Percentiles rank a stretch among this genome's conserved stretches.
These are phyloP conservation scores for Hypsopygia costalis DNA, from an alignment of 2,888 invertebrate species.

Conservation along the genomic window DNA sequence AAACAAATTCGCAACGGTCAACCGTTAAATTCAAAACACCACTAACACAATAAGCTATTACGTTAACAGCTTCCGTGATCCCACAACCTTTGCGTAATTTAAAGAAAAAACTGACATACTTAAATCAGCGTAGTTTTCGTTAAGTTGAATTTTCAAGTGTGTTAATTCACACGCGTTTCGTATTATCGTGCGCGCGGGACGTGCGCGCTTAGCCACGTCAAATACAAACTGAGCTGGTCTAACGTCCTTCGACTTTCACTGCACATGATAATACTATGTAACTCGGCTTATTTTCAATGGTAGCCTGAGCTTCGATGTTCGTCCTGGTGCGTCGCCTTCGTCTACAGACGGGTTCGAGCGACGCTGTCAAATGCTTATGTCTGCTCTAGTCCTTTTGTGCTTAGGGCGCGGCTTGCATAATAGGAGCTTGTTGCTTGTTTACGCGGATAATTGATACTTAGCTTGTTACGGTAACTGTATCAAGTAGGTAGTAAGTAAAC, in stretches of 20 bases:
- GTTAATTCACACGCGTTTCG: neutral
- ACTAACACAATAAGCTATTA: slow-evolving; percentile 20
- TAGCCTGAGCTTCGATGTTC: slow-evolving; percentile 2
- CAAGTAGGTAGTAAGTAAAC: too few relatives aligned
- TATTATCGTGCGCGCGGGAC: slow-evolving; percentile 1
- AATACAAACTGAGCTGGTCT: slow-evolving; percentile 9
- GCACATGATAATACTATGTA: slow-evolving; percentile 12
- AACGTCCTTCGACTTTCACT: slow-evolving; percentile 20
- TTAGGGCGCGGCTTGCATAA: slow-evolving; percentile 34
- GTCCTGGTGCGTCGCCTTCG: neutral
- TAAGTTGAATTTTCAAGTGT: slow-evolving; percentile 1
- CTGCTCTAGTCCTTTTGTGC: slow-evolving; percentile 18
- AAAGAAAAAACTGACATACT: slow-evolving; percentile 60
- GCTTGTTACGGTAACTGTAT: neutral
- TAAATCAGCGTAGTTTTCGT: slow-evolving; percentile 44
- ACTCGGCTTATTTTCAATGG: slow-evolving; percentile 15
- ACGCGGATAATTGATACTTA: slow-evolving; percentile 22
- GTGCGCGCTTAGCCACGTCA: neutral
- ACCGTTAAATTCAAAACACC: slow-evolving; percentile 43
- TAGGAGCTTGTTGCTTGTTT: slow-evolving; percentile 16
- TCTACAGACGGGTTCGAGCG: slow-evolving; percentile 1
- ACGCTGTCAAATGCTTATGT: neutral
- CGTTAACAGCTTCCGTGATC: slow-evolving; percentile 31
- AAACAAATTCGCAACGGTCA: slow-evolving; percentile 36
- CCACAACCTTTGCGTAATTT: slow-evolving; percentile 28